These are phyloP conservation scores for Tragulus kanchil DNA, from an alignment of 2,113 vertebrate species.

Conservation along the genomic window DNA sequence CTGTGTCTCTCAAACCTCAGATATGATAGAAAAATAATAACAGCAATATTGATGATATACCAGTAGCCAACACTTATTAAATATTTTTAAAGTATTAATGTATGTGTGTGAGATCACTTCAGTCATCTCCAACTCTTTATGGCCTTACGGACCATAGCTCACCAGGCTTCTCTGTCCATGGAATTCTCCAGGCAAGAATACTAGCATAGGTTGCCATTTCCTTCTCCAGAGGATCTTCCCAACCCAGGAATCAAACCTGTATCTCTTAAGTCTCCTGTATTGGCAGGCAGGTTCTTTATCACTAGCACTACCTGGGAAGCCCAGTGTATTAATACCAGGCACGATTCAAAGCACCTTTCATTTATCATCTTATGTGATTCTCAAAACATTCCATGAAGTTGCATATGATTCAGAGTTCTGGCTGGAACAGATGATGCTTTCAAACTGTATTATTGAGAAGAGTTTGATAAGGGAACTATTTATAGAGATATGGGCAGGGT, in stretches of 20 bases:
- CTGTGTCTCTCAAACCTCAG: neutral
- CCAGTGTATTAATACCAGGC: neutral
- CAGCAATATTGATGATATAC: neutral
- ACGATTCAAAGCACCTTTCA: neutral
- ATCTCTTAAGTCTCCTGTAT: no score
- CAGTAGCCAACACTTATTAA: neutral
- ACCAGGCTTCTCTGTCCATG: no score
- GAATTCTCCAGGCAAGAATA: no score
- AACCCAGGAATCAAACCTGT: no score
- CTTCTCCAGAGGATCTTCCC: no score
- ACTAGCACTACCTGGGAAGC: no score
- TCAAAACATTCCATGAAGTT: neutral
- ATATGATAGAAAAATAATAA: slow-evolving; percentile 38
- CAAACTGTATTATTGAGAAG: slow-evolving; percentile 36
- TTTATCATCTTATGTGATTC: slow-evolving; percentile 22
- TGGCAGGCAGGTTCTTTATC: no score
- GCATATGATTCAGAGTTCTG: neutral
- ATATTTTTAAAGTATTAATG: slow-evolving; percentile 18
- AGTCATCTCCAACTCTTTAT: no score
- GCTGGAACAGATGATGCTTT: slow-evolving; percentile 26
- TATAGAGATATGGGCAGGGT: neutral
- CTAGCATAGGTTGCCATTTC: no score
- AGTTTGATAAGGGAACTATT: slow-evolving; percentile 45
- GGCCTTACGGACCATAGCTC: no score
- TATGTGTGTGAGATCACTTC: no score